Percentiles rank a stretch among this genome's conserved stretches.
Evolutionary conservation across 2,888 invertebrate species (phyloP).

Genomic region (Mythimna loreyi): DNA sequence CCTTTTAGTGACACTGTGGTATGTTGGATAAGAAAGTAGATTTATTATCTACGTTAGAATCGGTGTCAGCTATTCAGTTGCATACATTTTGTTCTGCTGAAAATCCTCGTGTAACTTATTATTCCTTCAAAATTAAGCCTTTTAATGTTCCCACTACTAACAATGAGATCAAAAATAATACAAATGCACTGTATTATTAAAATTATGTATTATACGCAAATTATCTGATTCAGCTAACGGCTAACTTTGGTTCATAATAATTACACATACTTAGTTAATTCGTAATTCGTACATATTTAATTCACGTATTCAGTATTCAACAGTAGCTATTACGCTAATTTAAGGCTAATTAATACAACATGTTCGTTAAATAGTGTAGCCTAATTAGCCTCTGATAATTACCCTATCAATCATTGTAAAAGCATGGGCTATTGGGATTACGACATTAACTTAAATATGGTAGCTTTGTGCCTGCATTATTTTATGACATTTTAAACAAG

Average conservation of each 20-base stretch:
- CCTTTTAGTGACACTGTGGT: too few species aligned
- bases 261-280: not conserved
- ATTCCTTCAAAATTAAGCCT: too few species aligned
- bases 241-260: constrained; percentile 7
- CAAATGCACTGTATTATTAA: too few species aligned
- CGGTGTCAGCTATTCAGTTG: too few species aligned
- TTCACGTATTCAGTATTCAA: constrained; percentile 49
- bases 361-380: constrained; percentile 48
- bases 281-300: constrained; percentile 34
- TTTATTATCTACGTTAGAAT: too few species aligned
- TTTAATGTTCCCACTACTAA: too few species aligned
- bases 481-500: not conserved
- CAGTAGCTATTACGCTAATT: constrained; percentile 52
- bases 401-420: constrained; percentile 67
- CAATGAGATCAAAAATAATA: too few species aligned
- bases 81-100: too few species aligned
- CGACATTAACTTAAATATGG: constrained; percentile 11
- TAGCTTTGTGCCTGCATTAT: not conserved
- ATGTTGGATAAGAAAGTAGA: too few species aligned
- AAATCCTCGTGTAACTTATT: too few species aligned
- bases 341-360: constrained; percentile 47
- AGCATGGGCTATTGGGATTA: constrained; percentile 45
- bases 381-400: constrained; percentile 56
- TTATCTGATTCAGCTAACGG: not conserved
- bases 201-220: not conserved